phyloP scores from a whole-genome alignment of 2,888 invertebrate species.

The Microplitis deprimator region DNA sequence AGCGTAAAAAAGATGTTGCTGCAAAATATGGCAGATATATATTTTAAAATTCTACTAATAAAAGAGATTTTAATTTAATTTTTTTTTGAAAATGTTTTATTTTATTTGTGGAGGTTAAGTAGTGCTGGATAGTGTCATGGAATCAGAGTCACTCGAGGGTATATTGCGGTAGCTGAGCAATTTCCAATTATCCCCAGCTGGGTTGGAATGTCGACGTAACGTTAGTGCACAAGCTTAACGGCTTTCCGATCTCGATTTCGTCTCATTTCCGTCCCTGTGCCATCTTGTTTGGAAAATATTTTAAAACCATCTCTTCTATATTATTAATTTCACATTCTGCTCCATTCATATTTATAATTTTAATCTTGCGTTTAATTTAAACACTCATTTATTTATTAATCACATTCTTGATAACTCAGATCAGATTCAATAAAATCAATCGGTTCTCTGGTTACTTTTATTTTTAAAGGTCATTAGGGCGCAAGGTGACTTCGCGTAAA shows the following conservation, averaged over 20 bases:
- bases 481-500: no score
- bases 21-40: background rate
- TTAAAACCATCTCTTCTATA: background rate
- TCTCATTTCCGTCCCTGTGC: background rate
- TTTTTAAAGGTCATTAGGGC: no score
- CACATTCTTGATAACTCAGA: no score
- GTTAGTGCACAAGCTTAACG: slow-evolving; percentile 22
- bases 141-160: background rate
- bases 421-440: no score
- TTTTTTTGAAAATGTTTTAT: background rate
- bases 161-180: slow-evolving; percentile 27
- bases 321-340: no score
- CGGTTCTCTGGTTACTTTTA: no score
- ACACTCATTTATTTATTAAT: no score
- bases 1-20: no score
- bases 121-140: slow-evolving; percentile 14
- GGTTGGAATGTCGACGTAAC: slow-evolving; percentile 27
- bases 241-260: slow-evolving; percentile 17
- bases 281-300: background rate
- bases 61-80: background rate
- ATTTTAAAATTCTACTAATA: background rate
- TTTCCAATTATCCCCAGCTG: slow-evolving; percentile 29
- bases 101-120: background rate
- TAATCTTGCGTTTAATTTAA: no score
- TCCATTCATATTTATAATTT: no score